Evolutionary conservation across 2,113 vertebrate species (phyloP).

Genomic region (Paracanthobrama guichenoti): DNA sequence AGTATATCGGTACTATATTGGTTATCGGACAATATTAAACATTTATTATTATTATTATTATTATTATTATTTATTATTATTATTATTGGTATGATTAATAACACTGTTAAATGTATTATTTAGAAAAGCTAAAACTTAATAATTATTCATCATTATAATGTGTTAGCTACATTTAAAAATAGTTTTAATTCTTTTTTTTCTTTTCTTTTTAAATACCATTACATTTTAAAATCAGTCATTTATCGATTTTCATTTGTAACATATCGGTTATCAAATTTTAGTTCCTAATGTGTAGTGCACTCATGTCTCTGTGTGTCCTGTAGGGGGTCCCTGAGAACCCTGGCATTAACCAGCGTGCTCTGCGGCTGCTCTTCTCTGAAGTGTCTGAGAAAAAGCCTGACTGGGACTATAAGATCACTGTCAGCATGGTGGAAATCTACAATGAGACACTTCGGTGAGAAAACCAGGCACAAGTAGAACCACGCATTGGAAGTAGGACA

Average conservation of each 20-base stretch:
- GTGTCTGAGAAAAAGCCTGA: conserved; percentile 83
- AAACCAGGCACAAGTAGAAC: neutral
- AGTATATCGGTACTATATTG: too few species aligned
- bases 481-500: neutral
- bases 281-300: neutral
- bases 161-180: neutral
- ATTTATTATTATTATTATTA: too few species aligned
- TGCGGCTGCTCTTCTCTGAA: conserved; percentile 89
- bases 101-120: too few species aligned
- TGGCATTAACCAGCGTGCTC: conserved; percentile 93
- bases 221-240: neutral
- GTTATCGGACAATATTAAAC: too few species aligned
- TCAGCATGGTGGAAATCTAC: conserved; percentile 95
- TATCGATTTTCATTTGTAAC: neutral
- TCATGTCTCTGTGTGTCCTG: neutral
- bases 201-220: neutral
- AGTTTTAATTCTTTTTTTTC: neutral
- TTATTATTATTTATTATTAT: too few species aligned
- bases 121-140: neutral
- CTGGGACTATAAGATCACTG: conserved; percentile 89
- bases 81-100: neutral
- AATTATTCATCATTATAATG: neutral
- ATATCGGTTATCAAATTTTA: neutral
- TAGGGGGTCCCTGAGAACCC: conserved; percentile 86
- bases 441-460: conserved; percentile 87